phyloP scores from a whole-genome alignment of 2,888 invertebrate genomes.

The Heliconius ismenius region DNA sequence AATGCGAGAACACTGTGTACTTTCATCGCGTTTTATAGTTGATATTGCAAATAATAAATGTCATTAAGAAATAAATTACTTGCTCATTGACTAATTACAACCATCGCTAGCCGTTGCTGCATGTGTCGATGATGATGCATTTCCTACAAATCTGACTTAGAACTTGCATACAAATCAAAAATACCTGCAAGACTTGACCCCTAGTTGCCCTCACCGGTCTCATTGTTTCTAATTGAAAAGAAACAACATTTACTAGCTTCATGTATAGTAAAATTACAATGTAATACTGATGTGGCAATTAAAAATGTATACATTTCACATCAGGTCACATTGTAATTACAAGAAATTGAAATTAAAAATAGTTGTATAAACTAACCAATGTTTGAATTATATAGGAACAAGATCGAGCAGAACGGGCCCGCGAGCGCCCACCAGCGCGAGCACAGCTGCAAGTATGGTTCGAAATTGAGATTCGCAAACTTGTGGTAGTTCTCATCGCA shows the following conservation, averaged over 20 bases:
- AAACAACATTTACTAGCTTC: constrained; percentile 29
- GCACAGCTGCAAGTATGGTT: constrained; percentile 95
- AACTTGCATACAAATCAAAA: constrained; percentile 54
- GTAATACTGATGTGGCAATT: constrained; percentile 13
- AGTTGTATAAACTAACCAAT: not conserved
- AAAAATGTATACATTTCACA: not conserved
- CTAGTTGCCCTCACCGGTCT: constrained; percentile 18
- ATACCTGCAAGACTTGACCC: constrained; percentile 26
- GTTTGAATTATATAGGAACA: constrained; percentile 65
- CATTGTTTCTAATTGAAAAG: constrained; percentile 8
- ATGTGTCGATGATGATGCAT: constrained; percentile 73
- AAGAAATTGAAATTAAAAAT: not conserved
- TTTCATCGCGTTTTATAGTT: constrained; percentile 33
- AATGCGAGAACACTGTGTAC: constrained; percentile 42
- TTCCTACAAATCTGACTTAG: constrained; percentile 62
- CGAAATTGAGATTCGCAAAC: constrained; percentile 90
- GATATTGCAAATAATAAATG: constrained; percentile 31
- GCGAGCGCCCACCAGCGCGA: constrained; percentile 88
- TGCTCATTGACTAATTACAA: constrained; percentile 58
- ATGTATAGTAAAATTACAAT: constrained; percentile 24
- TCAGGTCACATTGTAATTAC: constrained; percentile 20
- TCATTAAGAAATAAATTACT: constrained; percentile 48
- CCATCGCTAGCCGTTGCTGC: constrained; percentile 74
- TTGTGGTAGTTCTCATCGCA: constrained; percentile 92
- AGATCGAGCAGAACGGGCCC: constrained; percentile 72